Evolutionary conservation across 1,140 invertebrate species (phyloP).

Genomic region (Papilio xuthus): DNA sequence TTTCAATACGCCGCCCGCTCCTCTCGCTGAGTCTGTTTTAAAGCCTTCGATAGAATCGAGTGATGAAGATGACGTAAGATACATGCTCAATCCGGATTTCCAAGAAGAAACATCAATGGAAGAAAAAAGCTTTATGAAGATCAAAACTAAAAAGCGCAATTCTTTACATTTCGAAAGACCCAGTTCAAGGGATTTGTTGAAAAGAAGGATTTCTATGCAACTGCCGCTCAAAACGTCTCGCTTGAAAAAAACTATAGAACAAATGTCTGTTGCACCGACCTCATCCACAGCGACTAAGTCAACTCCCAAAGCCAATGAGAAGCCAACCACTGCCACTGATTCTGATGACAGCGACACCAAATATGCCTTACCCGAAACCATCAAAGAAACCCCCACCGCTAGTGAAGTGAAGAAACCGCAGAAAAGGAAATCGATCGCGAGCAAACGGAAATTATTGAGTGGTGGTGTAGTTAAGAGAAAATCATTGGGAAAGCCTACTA

Average conservation of each 20-base stretch:
- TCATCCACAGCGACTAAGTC: slow-evolving; percentile 20
- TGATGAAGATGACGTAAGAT: slow-evolving; percentile 74
- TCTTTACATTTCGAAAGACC: slow-evolving; percentile 71
- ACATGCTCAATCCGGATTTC: slow-evolving; percentile 74
- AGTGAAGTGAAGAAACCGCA: slow-evolving; percentile 48
- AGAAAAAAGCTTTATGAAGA: slow-evolving; percentile 70
- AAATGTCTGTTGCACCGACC: slow-evolving; percentile 40
- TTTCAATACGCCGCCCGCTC: slow-evolving; percentile 41
- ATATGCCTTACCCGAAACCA: slow-evolving; percentile 71
- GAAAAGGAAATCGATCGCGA: slow-evolving; percentile 54
- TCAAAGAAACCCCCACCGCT: slow-evolving; percentile 37
- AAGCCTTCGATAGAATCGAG: slow-evolving; percentile 54
- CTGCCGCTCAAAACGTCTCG: slow-evolving; percentile 70
- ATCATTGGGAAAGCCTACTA: slow-evolving; percentile 58
- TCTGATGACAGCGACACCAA: slow-evolving; percentile 76
- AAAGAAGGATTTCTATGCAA: slow-evolving; percentile 68
- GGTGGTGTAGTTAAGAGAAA: slow-evolving; percentile 66
- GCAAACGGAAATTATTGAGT: slow-evolving; percentile 66
- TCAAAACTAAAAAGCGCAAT: slow-evolving; percentile 68
- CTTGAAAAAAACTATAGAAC: slow-evolving; percentile 58
- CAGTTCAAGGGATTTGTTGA: slow-evolving; percentile 70
- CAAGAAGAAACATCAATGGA: slow-evolving; percentile 55
- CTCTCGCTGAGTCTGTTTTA: slow-evolving; percentile 42
- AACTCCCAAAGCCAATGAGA: slow-evolving; percentile 17
- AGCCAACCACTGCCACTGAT: slow-evolving; percentile 57